A percentile compares a stretch with the other conserved stretches of the same genome.
These are phyloP conservation scores for Cecropterus lyciades DNA, from an alignment of 1,140 invertebrate species.

Conservation along the genomic window DNA sequence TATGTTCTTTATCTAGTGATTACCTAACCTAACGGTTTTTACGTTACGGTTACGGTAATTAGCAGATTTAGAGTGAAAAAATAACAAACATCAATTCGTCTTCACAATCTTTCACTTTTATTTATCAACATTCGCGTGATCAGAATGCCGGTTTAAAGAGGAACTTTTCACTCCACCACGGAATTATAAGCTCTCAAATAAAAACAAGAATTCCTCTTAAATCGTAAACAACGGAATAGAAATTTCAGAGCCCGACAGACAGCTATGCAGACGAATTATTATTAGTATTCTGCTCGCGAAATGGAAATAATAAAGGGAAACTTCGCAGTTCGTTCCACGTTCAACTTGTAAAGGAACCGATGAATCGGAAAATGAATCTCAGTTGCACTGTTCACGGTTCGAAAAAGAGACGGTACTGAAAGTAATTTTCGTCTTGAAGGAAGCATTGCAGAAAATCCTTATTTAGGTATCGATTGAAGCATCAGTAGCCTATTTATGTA, in stretches of 20 bases:
- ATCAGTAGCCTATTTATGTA: too few relatives aligned
- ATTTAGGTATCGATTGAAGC: too few relatives aligned
- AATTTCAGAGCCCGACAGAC: background rate
- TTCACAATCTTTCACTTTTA: too few relatives aligned
- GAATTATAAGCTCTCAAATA: too few relatives aligned
- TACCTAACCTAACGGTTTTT: too few relatives aligned
- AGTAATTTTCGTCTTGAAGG: slow-evolving; percentile 15
- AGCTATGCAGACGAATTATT: background rate
- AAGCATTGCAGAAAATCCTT: background rate
- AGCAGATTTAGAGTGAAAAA: too few relatives aligned
- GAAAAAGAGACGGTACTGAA: slow-evolving; percentile 13
- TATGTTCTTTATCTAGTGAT: too few relatives aligned
- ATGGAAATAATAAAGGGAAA: slow-evolving; percentile 15
- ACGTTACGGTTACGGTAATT: too few relatives aligned
- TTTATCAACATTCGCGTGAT: too few relatives aligned
- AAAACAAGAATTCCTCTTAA: background rate
- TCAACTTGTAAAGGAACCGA: slow-evolving; percentile 28
- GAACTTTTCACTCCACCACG: too few relatives aligned
- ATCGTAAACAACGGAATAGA: background rate
- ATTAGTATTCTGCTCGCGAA: slow-evolving; percentile 2
- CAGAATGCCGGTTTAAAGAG: too few relatives aligned
- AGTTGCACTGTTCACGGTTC: slow-evolving; percentile 28
- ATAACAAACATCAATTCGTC: too few relatives aligned
- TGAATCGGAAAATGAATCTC: slow-evolving; percentile 32
- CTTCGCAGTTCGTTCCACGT: slow-evolving; percentile 12